Base-by-base conservation (phyloP, 1,140 invertebrate species). In the Rhizoglyphus robini region DNA sequence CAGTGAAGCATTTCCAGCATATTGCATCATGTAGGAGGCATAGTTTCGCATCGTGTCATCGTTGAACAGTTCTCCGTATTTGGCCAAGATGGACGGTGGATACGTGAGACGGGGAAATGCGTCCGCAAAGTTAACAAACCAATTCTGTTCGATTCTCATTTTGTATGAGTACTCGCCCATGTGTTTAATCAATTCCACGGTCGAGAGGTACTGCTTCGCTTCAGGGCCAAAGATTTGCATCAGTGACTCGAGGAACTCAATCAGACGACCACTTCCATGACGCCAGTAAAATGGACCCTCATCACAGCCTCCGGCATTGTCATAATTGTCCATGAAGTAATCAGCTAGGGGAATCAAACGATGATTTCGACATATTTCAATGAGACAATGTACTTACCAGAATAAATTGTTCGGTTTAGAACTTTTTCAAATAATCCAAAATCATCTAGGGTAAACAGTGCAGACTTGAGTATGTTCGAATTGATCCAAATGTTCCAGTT, bases 111-210 rank as follows among this genome's bases (percentile, higher is more conserved):
- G 5, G 5, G 62, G n/a, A 32, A 23, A 23, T 4, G 62, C 4
- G 62, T 64, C 62, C 11, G 62, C 49, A 64, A 64, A 64, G 62
- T 66, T 64, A 32, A 64, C 58, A 25, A 65, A 64, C 64, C 25
- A 25, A 27, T 64, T n/a, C 18, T 64, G 5, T n/a, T 8, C 5
- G 58, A 64, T 64, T 20, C 31, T 47, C 5, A 64, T 25, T 23
- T 64, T 64, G 25, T 13, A 64, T 8, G 32, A 41, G 31, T 65
- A 64, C n/a, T n/a, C 20, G 31, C 62, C 62, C 4, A 64, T 64
- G 11, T 5, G 5, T 23, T 64, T 65, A 30, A 64, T 60, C 54
- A 64, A 23, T 65, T 58, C 18, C n/a, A 29, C 48, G 18, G 15
- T 41, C 15, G 15, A 15, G n/a, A n/a, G 62, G 32, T 63, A 41